Percentiles rank a stretch among this genome's conserved stretches.
These are phyloP conservation scores for Propsilocerus akamusi DNA, from an alignment of 1,140 invertebrate species.

Conservation along the genomic window DNA sequence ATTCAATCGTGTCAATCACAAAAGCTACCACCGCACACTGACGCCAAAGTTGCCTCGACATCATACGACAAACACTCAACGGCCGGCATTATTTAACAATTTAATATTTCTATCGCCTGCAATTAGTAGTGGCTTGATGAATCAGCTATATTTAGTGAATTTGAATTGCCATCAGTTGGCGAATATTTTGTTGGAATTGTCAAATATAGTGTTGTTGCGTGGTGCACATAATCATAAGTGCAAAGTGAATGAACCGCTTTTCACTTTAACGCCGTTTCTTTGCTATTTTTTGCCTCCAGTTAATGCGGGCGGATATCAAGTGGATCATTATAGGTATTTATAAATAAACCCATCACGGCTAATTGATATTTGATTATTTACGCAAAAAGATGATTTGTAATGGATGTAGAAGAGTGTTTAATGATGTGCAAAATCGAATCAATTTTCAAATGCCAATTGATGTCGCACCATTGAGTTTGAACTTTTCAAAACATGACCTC, in stretches of 20 bases:
- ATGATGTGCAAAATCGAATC: too few species aligned
- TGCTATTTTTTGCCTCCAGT: background rate
- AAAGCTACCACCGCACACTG: too few species aligned
- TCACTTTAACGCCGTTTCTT: background rate
- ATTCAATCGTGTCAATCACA: background rate
- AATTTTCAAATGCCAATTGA: too few species aligned
- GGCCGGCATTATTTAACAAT: background rate
- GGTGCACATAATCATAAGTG: background rate
- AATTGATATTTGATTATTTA: too few species aligned
- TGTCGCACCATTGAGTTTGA: too few species aligned
- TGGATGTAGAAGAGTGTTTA: too few species aligned
- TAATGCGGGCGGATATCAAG: background rate
- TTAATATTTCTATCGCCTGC: background rate
- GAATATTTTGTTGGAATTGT: background rate
- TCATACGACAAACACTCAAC: background rate
- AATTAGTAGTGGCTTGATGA: background rate
- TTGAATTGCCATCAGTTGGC: background rate
- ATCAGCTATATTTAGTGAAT: background rate
- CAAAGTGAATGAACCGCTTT: background rate
- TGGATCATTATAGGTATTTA: background rate
- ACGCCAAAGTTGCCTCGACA: too few species aligned
- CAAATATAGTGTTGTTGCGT: background rate
- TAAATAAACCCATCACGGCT: background rate
- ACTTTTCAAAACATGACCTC: too few species aligned
- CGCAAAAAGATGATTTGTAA: too few species aligned